Base-by-base conservation (phyloP, 2,888 invertebrate genomes). In the Rotaria macrura region DNA sequence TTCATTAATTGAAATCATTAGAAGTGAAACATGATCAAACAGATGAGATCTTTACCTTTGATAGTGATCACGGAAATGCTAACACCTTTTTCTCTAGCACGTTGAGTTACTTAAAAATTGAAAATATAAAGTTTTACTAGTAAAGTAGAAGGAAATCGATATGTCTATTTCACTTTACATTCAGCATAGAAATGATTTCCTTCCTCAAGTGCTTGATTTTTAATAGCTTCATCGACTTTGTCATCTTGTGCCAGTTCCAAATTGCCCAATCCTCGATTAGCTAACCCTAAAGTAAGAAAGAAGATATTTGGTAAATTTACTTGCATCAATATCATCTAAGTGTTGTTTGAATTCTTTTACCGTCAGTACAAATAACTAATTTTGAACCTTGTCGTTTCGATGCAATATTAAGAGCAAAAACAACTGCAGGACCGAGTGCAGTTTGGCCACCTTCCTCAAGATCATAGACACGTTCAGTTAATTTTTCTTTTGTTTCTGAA, bases 291-390 rank as follows among this genome's bases (percentile, higher is more conserved):
- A 49, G n/a, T n/a, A n/a, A n/a, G n/a, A n/a, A n/a, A n/a, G n/a
- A n/a, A n/a, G n/a, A n/a, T n/a, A n/a, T n/a, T n/a, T n/a, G n/a
- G 3, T 17, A 1, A 1, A 12, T 49, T 49, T 29, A 2, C 5
- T 38, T 40, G 5, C 20, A 14, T 57, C 29, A 23, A 14, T 79
- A 29, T 3, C 52, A 9, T 23, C 38, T 47, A 43, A 49, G 52
- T 34, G 49, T 79, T 10, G 49, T 47, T 83, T 25, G 49, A 25
- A 25, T 1, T 65, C 17, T 43, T 23, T 74, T 84, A 55, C 86
- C 90, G 87, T 90, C 90, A 49, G 90, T 90, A 87, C 90, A 90
- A 52, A 90, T 87, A 85, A 90, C 90, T 47, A 90, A 89, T 88
- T 90, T 90, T 85, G 90, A 90, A 17, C 90, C 90, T 17, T 89